Base-by-base conservation (phyloP, 2,113 vertebrate species). In the Oceanites oceanicus region DNA sequence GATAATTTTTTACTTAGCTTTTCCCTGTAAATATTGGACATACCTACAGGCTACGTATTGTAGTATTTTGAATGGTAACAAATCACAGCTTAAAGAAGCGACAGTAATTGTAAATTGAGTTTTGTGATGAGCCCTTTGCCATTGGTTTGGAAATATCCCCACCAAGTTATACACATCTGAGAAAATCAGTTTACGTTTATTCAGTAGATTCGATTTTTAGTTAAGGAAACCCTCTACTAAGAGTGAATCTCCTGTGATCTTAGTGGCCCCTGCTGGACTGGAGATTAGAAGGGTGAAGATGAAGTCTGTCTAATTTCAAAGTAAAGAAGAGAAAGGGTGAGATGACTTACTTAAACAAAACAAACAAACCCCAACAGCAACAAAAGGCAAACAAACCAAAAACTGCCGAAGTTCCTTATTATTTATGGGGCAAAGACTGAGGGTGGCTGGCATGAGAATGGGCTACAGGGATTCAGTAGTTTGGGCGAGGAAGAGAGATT, bases 1-100 rank as follows among this genome's bases (percentile, higher is more conserved):
- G 34, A 25, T 47, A 27, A 5, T 19, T 56, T 53, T 44, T 70
- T 13, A 29, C 11, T 34, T 0, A 0, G 4, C 49, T 70, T 58
- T 79, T 42, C 14, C 16, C 34, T 79, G 40, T 23, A 59, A 22
- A 40, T 53, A 94, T 80, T 76, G 22, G 32, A 9, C 16, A 13
- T 59, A 34, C 3, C 17, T 55, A 38, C 20, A 10, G n/a, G 29
- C 49, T 65, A 1, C 47, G 9, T 72, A 7, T 63, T 73, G 29
- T 65, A 38, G 26, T 70, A 20, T 71, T 87, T 63, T 66, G 30
- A 49, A 16, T 58, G 49, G 16, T 50, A 70, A 32, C 23, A 80
- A 42, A 73, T 80, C 7, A 29, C 14, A 47, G 30, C n/a, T 70
- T 56, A 36, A 53, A 44, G 44, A 76, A 70, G 20, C 3, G 4